Percentiles rank a stretch among this genome's conserved stretches.
phyloP scores from a whole-genome alignment of 2,113 vertebrate genomes.

The Perca fluviatilis region DNA sequence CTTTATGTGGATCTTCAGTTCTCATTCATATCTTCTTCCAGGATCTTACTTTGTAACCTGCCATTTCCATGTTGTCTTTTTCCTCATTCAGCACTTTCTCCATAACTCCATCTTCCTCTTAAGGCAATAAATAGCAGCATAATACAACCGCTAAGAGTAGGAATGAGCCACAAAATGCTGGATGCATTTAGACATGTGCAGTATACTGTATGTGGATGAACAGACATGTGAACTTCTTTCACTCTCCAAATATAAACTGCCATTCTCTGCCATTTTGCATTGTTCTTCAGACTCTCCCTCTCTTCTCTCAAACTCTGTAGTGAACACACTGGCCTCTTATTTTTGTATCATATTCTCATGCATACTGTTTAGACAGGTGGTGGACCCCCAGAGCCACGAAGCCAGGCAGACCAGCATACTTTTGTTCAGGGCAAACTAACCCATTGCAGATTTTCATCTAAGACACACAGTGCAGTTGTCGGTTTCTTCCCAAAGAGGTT shows the following conservation, averaged over 20 bases:
- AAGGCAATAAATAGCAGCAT: not conserved
- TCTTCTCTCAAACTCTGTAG: slow-evolving; percentile 7
- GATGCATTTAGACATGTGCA: not conserved
- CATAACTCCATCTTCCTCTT: not conserved
- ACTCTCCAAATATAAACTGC: not conserved
- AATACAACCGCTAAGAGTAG: not conserved
- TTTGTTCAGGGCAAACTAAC: slow-evolving; percentile 46
- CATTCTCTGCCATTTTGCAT: not conserved
- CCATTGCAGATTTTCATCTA: not conserved
- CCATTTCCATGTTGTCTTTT: not conserved
- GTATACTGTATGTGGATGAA: not conserved
- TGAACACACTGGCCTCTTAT: slow-evolving; percentile 9
- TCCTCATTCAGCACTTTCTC: not conserved
- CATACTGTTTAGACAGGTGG: slow-evolving; percentile 71
- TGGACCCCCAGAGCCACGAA: slow-evolving; percentile 44
- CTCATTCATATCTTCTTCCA: too few relatives aligned
- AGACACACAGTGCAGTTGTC: not conserved
- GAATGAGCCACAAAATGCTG: not conserved
- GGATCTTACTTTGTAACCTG: not conserved
- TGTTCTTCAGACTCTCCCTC: not conserved
- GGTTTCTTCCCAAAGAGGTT: not conserved
- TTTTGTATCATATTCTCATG: slow-evolving; percentile 51
- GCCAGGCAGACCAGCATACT: slow-evolving; percentile 10
- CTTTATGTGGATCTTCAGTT: too few relatives aligned
- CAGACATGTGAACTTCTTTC: not conserved